Conservation (phyloP, 1,140 invertebrate genomes). For the Telenomus remus region DNA sequence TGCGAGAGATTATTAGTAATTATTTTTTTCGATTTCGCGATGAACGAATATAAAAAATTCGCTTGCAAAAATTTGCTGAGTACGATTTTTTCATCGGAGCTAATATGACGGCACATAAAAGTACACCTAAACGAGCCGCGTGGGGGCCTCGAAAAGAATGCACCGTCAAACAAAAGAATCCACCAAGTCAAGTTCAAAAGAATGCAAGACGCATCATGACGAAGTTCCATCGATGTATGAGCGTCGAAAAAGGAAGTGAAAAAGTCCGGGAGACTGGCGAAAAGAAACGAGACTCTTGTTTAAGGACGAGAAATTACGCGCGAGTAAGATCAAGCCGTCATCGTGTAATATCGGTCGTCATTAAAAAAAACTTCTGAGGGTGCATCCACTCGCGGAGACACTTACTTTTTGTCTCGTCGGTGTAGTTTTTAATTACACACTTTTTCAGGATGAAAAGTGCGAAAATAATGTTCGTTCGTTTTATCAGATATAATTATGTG, state of each 20-base stretch:
- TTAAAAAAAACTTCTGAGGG: conserved; percentile 53
- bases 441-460: conserved; percentile 18
- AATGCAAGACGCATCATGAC: conserved; percentile 51
- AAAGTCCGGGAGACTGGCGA: conserved; percentile 29
- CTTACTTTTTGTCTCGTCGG: conserved; percentile 29
- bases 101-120: conserved; percentile 46
- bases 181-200: conserved; percentile 49
- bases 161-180: conserved; percentile 53
- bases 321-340: conserved; percentile 52
- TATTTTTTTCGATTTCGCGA: too few species aligned
- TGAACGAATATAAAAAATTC: too few species aligned
- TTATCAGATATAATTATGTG: too few species aligned
- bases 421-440: conserved; percentile 63
- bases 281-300: conserved; percentile 43
- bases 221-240: conserved; percentile 55
- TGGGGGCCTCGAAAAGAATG: conserved; percentile 47
- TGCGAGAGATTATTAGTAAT: too few species aligned
- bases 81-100: conserved; percentile 46
- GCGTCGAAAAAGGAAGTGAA: conserved; percentile 48
- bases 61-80: conserved; percentile 4
- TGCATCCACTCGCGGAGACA: conserved; percentile 33
- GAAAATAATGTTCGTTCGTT: neutral
- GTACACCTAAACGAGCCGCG: conserved; percentile 49
- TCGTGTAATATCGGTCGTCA: conserved; percentile 57
- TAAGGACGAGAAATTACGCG: conserved; percentile 36